Conservation (phyloP, 30 jellyfish, hydroid and myxozoan genomes). For the Phacellophora camtschatica region DNA sequence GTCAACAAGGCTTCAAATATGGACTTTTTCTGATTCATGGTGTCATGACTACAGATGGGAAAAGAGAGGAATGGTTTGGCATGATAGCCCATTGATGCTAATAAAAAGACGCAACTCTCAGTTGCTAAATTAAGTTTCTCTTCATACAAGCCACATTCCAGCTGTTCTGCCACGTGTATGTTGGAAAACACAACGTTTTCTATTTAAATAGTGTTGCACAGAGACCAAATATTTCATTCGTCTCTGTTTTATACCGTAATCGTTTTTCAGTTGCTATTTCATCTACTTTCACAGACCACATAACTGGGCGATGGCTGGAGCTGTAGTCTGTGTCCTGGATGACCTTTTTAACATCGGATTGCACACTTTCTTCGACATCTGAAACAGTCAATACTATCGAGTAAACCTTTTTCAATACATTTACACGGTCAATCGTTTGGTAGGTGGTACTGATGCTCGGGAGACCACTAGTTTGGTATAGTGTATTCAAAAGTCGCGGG, state of each 20-base stretch:
- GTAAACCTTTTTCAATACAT: not conserved
- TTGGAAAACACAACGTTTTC: not conserved
- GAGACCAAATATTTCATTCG: not conserved
- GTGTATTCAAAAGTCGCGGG: not conserved
- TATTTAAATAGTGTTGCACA: not conserved
- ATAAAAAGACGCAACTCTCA: not conserved
- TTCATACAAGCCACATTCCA: not conserved
- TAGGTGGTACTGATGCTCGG: not conserved
- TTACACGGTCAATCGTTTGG: not conserved
- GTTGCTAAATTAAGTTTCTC: not conserved
- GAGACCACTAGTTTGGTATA: not conserved
- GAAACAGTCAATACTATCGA: not conserved
- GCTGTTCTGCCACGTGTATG: not conserved
- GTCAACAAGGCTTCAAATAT: not conserved
- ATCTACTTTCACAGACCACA: not conserved
- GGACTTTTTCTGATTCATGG: not conserved
- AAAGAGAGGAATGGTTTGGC: not conserved
- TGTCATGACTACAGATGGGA: not conserved
- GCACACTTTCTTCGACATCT: not conserved
- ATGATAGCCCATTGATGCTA: not conserved
- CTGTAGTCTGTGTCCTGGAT: not conserved
- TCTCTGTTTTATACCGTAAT: not conserved
- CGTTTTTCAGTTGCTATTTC: not conserved
- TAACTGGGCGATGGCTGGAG: not conserved
- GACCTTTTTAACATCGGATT: not conserved